A percentile compares a stretch with the other conserved stretches of the same genome.
Evolutionary conservation across 2,113 vertebrate species (phyloP).

Genomic region (Pituophis catenifer): DNA sequence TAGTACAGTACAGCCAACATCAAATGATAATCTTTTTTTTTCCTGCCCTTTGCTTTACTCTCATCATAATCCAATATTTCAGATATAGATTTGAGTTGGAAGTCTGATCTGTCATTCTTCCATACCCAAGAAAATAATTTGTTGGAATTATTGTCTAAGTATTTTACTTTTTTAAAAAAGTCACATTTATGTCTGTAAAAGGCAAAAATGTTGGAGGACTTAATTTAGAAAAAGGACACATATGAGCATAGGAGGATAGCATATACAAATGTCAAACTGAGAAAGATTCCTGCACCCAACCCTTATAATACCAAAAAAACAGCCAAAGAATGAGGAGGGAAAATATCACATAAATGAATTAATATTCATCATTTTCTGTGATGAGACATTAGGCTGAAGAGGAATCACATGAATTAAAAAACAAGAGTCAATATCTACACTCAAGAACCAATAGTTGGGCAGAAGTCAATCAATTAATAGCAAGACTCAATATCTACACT

Average conservation of each 20-base stretch:
- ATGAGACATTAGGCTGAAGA: not conserved
- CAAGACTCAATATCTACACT: not conserved
- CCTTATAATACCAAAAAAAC: not conserved
- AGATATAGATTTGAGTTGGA: not conserved
- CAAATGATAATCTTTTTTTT: not conserved
- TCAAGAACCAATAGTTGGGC: not conserved
- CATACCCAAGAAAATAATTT: not conserved
- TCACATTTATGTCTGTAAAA: not conserved
- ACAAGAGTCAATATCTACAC: not conserved
- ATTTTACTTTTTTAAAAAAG: not conserved
- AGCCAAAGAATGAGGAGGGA: not conserved
- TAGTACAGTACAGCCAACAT: not conserved
- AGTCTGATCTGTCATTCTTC: not conserved
- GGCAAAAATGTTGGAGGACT: not conserved
- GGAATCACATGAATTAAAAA: not conserved
- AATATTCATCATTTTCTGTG: not conserved
- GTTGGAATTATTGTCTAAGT: not conserved
- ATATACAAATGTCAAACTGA: not conserved
- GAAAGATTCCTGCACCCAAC: not conserved
- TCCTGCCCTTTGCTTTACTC: not conserved
- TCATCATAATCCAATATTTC: not conserved
- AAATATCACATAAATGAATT: not conserved
- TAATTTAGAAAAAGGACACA: not conserved
- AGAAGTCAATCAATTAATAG: no score
- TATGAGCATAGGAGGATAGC: not conserved